A percentile compares a stretch with the other conserved stretches of the same genome.
Evolutionary conservation across 2,888 invertebrate species (phyloP).

Genomic region (Melanostoma scalare): DNA sequence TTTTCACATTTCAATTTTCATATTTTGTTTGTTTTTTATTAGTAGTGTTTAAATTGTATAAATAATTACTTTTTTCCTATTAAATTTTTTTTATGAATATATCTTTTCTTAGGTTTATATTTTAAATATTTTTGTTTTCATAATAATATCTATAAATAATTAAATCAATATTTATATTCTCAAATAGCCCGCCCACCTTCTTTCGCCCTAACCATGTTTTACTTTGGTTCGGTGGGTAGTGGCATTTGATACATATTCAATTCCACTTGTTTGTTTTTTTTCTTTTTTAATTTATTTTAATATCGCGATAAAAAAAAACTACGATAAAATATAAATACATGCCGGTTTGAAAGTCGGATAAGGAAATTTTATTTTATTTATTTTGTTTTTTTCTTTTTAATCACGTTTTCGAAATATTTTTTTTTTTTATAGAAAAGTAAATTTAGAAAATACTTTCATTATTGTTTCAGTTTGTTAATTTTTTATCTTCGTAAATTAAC

Average conservation of each 20-base stretch:
- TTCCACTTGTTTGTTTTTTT: conserved; percentile 49
- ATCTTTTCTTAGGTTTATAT: conserved; percentile 28
- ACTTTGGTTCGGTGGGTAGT: conserved; percentile 60
- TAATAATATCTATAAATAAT: conserved; percentile 3
- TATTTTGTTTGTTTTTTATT: conserved; percentile 42
- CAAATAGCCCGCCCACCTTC: conserved; percentile 44
- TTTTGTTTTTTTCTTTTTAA: conserved; percentile 39
- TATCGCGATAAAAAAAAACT: conserved; percentile 48
- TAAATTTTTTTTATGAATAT: conserved; percentile 46
- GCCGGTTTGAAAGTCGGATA: conserved; percentile 45
- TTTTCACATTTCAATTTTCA: conserved; percentile 52
- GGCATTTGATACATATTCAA: conserved; percentile 54
- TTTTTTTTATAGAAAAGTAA: conserved; percentile 54
- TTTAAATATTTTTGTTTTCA: conserved; percentile 38
- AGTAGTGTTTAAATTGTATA: conserved; percentile 40
- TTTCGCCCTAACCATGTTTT: conserved; percentile 35
- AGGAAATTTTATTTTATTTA: conserved; percentile 22
- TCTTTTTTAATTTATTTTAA: conserved; percentile 32
- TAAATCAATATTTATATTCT: conserved; percentile 22
- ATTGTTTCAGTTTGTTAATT: conserved; percentile 63
- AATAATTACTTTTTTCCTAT: conserved; percentile 52
- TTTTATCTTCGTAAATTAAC: conserved; percentile 58
- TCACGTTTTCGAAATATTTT: conserved; percentile 62
- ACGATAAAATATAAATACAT: conserved; percentile 43
- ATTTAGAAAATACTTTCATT: conserved; percentile 65